phyloP scores from a whole-genome alignment of 1,140 invertebrate genomes.

The Antheraea mylitta region DNA sequence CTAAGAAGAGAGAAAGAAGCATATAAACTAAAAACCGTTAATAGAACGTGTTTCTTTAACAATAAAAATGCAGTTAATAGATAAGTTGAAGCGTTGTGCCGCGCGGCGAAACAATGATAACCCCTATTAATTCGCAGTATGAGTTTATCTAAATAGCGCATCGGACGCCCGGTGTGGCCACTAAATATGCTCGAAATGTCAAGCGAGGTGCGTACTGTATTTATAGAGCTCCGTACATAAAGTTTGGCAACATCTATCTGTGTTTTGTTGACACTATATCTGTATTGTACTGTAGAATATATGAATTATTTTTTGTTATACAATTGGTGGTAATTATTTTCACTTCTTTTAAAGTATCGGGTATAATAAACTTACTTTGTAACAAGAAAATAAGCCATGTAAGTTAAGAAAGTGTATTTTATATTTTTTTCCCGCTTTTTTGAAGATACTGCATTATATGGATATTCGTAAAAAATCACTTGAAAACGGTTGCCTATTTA shows the following conservation, averaged over 20 bases:
- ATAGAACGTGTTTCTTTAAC: background rate
- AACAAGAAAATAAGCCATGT: too few relatives aligned
- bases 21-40: background rate
- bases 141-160: slow-evolving; percentile 11
- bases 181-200: slow-evolving; percentile 2
- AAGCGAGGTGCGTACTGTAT: background rate
- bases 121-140: slow-evolving; percentile 11
- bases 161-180: slow-evolving; percentile 4
- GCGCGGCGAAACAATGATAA: slow-evolving; percentile 1
- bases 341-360: too few relatives aligned
- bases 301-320: too few relatives aligned
- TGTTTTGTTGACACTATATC: background rate
- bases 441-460: too few relatives aligned
- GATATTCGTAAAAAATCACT: too few relatives aligned
- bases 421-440: too few relatives aligned
- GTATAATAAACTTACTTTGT: too few relatives aligned
- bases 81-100: background rate
- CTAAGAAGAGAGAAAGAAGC: too few relatives aligned
- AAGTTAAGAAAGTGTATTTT: too few relatives aligned
- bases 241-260: background rate
- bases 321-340: too few relatives aligned
- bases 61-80: slow-evolving; percentile 7
- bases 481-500: too few relatives aligned
- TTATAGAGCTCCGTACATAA: background rate
- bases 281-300: too few relatives aligned